Evolutionary conservation across 1,140 invertebrate species (phyloP).

Genomic region (Heliconius hewitsoni): DNA sequence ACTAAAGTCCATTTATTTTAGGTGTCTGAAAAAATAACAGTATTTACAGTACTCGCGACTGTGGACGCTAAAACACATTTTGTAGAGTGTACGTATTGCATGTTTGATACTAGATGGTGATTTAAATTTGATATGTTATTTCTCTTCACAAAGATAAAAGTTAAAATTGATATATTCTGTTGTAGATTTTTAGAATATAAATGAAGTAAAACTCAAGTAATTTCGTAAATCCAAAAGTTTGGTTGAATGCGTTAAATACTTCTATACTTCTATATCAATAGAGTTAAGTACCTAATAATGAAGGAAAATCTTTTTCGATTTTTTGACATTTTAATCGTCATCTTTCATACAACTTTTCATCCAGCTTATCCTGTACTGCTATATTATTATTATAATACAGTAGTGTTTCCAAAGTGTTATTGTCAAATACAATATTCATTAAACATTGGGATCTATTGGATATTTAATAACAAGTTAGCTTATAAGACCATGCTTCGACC

Average conservation of each 20-base stretch:
- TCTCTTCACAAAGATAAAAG: not conserved
- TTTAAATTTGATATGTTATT: not conserved
- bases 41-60: not conserved
- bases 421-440: not conserved
- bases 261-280: no score
- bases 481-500: not conserved
- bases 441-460: not conserved
- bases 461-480: not conserved
- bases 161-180: not conserved
- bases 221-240: no score
- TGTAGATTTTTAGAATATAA: not conserved
- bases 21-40: not conserved
- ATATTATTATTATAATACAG: not conserved
- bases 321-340: no score
- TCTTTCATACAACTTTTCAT: no score
- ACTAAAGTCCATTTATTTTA: conserved; percentile 2
- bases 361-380: no score
- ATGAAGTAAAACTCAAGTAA: no score
- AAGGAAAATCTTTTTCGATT: no score
- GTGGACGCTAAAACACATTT: not conserved
- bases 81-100: not conserved
- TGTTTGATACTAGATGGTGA: not conserved
- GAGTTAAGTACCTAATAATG: no score
- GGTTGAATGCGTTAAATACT: no score
- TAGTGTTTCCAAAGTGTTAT: not conserved